Evolutionary conservation across 1,140 invertebrate genomes (phyloP), one percentile per base, ranked within the genome.

Genomic region (Leptopilina boulardi): DNA sequence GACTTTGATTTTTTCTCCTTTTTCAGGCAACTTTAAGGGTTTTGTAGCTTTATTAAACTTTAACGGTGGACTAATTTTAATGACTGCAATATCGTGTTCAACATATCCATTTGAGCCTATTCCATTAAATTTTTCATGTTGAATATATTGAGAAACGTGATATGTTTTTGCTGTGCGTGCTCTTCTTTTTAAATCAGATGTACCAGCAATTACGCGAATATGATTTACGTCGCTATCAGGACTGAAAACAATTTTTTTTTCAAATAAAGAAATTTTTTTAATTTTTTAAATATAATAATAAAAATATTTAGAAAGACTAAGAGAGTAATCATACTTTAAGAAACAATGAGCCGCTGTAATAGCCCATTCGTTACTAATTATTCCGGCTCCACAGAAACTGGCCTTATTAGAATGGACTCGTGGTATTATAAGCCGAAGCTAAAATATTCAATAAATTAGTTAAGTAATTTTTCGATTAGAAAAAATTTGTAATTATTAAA

Each of bases 321-420:
- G n/a, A n/a, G n/a, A n/a, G n/a, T n/a, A n/a, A n/a, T 21, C 38
- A 79, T 56, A 83, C 82, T 44, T 47, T 11, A 51, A 23, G 38
- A 83, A 80, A 79, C 92, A 93, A 80, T 93, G 92, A 44, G 91
- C 91, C 51, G 92, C 92, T 10, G 90, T 91, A 8, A 92, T 72
- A 54, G 90, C 82, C 88, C 89, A 92, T 23, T 87, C 21, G 54
- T 84, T 71, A 74, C 82, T 87, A 74, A 92, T 88, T 21, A 93
- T 86, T 11, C 89, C 84, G 0, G 88, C 92, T 2, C 92, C 92
- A 82, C 92, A 93, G 71, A 87, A 4, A n/a, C 6, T 51, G 3
- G n/a, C n/a, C 2, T 18, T n/a, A 8, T 18, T 6, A 18, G 47
- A 18, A 18, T 51, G 1, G 1, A 5, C 6, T 18, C 3, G 3